Conservation (phyloP, 1,140 invertebrate genomes). For the Calliopsis andreniformis region DNA sequence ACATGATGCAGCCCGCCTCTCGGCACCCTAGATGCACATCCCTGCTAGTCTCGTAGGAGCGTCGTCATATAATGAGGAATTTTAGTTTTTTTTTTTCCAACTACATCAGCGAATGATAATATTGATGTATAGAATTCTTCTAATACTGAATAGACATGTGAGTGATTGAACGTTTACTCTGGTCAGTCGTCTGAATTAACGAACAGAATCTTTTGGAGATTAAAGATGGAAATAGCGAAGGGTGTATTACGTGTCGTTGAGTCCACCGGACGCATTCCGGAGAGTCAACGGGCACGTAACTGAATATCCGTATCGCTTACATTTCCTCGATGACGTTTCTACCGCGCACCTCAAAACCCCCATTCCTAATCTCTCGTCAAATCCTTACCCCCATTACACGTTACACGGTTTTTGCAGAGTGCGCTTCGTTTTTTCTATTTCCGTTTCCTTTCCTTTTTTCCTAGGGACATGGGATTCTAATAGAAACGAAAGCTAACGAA, state of each 20-base stretch:
- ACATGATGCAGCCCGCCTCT: slow-evolving; percentile 76
- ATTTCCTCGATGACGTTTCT: slow-evolving; percentile 64
- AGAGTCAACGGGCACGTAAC: slow-evolving; percentile 62
- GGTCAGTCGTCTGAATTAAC: too few species aligned
- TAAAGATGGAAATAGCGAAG: slow-evolving; percentile 24
- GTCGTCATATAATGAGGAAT: slow-evolving; percentile 41
- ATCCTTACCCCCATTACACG: slow-evolving; percentile 29
- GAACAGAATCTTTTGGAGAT: too few species aligned
- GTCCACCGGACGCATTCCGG: slow-evolving; percentile 76
- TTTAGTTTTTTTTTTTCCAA: slow-evolving; percentile 1
- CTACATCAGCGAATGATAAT: too few species aligned
- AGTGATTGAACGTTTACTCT: not conserved
- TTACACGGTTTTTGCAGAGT: slow-evolving; percentile 27
- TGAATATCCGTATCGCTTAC: slow-evolving; percentile 18
- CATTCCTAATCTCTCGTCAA: slow-evolving; percentile 18
- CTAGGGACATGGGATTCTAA: too few species aligned
- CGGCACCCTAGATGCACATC: slow-evolving; percentile 73
- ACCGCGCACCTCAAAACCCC: slow-evolving; percentile 66
- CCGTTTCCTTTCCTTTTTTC: slow-evolving; percentile 15
- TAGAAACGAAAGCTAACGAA: too few species aligned
- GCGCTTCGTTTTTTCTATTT: slow-evolving; percentile 46
- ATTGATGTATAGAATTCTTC: too few species aligned
- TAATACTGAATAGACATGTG: not conserved
- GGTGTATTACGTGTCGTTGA: slow-evolving; percentile 53
- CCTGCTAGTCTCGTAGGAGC: slow-evolving; percentile 55